Base-by-base conservation (phyloP, 2,797 vertebrate species). In the Denticeps clupeoides region DNA sequence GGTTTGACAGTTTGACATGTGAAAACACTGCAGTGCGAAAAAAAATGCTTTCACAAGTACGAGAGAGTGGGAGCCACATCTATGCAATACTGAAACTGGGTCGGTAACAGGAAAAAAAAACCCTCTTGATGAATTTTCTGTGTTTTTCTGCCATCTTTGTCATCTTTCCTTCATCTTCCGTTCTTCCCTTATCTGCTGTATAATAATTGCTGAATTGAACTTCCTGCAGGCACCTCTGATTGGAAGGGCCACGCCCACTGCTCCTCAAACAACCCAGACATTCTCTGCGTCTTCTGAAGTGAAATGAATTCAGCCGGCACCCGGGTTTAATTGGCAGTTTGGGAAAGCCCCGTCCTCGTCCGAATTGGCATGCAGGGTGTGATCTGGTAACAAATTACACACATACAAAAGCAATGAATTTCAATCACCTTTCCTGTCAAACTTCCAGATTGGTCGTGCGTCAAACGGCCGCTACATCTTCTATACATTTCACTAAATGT, bases 331-430 rank as follows among this genome's bases (percentile, higher is more conserved):
- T 78, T 75, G 62, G 45, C 52, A 56, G 56, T 56, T 70, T 59
- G 45, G 57, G 62, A 70, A 72, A 65, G 45, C 45, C 49, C 48
- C 27, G 32, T 27, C 40, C 59, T 59, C 38, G 29, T 58, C 62
- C 59, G 49, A 69, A 66, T 58, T 64, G 69, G 49, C 51, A 61
- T 63, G 63, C 62, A 29, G 55, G 51, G 58, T 81, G 62, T 64
- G 64, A 78, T 70, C 61, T 56, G 57, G 53, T 70, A 51, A 49
- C 60, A 80, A 77, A 80, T 79, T 64, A 73, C 62, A 70, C 37
- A 51, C 55, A 64, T 72, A 73, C 65, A 72, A 70, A 73, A 70
- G 70, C 73, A 75, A 75, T 81, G 71, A 69, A 78, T 81, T 77
- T 79, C 67, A 78, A 74, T 81, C 71, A 77, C 67, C 63, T 70